phyloP scores from a whole-genome alignment of 2,888 invertebrate genomes.

The Sesia apiformis region DNA sequence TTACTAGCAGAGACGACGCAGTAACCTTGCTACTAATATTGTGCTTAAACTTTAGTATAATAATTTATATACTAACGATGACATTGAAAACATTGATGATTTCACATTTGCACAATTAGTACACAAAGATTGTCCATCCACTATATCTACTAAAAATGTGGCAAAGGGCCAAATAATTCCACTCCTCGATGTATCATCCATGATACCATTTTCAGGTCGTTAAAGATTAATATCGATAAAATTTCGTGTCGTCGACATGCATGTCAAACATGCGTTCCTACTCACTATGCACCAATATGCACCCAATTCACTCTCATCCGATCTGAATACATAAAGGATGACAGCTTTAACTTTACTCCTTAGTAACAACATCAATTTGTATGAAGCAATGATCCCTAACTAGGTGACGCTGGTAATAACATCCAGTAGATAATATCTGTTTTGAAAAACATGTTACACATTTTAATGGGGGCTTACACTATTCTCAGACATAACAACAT shows the following conservation, averaged over 20 bases:
- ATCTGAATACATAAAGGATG: not conserved
- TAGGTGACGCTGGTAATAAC: constrained; percentile 14
- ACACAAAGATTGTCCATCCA: not conserved
- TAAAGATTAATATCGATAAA: not conserved
- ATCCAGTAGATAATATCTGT: constrained; percentile 3
- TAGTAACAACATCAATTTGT: constrained; percentile 6
- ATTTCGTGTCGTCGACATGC: not conserved
- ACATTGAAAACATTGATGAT: not conserved
- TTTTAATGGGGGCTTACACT: constrained; percentile 18
- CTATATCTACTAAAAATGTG: not conserved
- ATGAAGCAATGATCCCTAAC: constrained; percentile 14
- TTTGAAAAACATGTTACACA: constrained; percentile 7
- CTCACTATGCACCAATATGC: not conserved
- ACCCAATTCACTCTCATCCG: not conserved
- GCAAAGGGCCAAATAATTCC: too few relatives aligned
- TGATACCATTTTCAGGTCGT: not conserved
- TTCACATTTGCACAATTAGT: not conserved
- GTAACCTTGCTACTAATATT: not conserved
- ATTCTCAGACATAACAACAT: constrained; percentile 11
- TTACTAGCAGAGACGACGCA: too few relatives aligned
- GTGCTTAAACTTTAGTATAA: not conserved
- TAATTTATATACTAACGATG: not conserved
- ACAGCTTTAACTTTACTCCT: not conserved
- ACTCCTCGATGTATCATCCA: too few relatives aligned
- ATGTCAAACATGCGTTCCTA: not conserved